Evolutionary conservation across 2,888 invertebrate genomes (phyloP), one percentile per base, ranked within the genome.

Genomic region (Melinopterus prodromus): DNA sequence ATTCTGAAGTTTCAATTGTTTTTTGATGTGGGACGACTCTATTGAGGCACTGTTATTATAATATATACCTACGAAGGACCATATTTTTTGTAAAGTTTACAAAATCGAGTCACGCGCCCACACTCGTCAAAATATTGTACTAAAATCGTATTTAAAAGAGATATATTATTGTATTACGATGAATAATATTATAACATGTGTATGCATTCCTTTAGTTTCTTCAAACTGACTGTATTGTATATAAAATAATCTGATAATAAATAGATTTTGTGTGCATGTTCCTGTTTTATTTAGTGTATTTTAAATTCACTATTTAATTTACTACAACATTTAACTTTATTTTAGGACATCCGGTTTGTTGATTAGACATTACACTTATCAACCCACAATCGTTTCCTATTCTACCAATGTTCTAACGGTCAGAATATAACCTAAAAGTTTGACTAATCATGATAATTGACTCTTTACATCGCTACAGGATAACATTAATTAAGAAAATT

Each of bases 1-100:
- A 53, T 53, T 53, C 53, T 53, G 53, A 53, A 53, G 53, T 53
- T 53, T 53, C 53, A 53, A 53, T 53, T 53, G 53, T 53, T 53
- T 53, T 53, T 26, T 53, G 9, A 53, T 12, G 53, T 53, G 53
- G 53, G 53, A 53, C 53, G 53, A 9, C 53, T 53, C 53, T 53
- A 53, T 53, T 53, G 53, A 53, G 53, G 53, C 53, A 53, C 53
- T 9, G 53, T 53, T 53, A 53, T 53, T 53, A 53, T 53, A 53
- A 12, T 53, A 53, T 53, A 53, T 53, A 53, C 76, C 14, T 78
- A 37, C 35, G 75, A 53, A 76, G 76, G 70, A 78, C 75, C 78
- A 79, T 79, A 79, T 79, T 79, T 79, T 79, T 79, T 79, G 79
- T 79, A 79, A 79, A 70, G 71, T 79, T 79, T 79, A 79, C 79